These are phyloP conservation scores for Idaea straminata DNA, from an alignment of 2,888 invertebrate genomes.

Conservation along the genomic window DNA sequence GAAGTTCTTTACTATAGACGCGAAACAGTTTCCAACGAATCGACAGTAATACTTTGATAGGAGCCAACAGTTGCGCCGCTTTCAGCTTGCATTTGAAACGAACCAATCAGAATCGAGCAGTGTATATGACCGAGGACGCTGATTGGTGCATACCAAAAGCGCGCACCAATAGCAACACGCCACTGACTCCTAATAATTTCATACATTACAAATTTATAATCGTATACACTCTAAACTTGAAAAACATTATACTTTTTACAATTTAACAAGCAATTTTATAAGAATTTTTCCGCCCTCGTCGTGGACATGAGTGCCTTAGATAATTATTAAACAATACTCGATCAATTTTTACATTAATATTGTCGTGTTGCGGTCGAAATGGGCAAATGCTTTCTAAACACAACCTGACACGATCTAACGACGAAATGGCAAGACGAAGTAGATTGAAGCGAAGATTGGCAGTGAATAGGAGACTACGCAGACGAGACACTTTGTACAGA, in stretches of 20 bases:
- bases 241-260: constrained; percentile 66
- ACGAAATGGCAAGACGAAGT: constrained; percentile 22
- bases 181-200: constrained; percentile 23
- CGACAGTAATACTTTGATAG: constrained; percentile 34
- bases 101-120: background rate
- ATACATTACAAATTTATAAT: constrained; percentile 38
- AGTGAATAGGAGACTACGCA: constrained; percentile 8
- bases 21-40: constrained; percentile 28
- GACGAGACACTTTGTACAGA: background rate
- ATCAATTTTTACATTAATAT: constrained; percentile 69
- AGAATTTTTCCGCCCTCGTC: constrained; percentile 42
- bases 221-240: constrained; percentile 59
- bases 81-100: constrained; percentile 13
- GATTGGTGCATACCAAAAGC: background rate
- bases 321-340: constrained; percentile 65
- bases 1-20: constrained; percentile 58
- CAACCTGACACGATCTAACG: constrained; percentile 26
- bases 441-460: constrained; percentile 12
- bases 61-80: constrained; percentile 7
- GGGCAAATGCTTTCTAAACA: constrained; percentile 44
- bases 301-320: constrained; percentile 62
- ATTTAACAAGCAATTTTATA: constrained; percentile 65
- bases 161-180: background rate
- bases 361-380: constrained; percentile 40
- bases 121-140: background rate